Conservation (phyloP, 2,888 invertebrate species). For the Altica lythri region DNA sequence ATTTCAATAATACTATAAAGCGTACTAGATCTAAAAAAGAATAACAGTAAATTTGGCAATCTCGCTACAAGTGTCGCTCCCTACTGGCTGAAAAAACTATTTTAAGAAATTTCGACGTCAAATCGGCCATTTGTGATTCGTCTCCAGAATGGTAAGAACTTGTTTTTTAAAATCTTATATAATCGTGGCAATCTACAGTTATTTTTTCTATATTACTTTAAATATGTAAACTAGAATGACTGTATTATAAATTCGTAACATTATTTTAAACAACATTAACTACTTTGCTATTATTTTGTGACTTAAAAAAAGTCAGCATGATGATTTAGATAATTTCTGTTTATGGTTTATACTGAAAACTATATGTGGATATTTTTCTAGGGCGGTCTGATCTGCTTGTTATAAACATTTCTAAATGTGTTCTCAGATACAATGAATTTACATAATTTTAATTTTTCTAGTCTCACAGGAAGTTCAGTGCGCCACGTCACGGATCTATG, state of each 20-base stretch:
- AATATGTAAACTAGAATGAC: background rate
- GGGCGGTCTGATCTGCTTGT: slow-evolving; percentile 70
- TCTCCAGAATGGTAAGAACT: slow-evolving; percentile 17
- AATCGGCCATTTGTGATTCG: slow-evolving; percentile 24
- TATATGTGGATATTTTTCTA: slow-evolving; percentile 69
- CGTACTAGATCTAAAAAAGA: too few species aligned
- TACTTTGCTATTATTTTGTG: too few species aligned
- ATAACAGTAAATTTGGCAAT: background rate
- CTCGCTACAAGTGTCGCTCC: slow-evolving; percentile 15
- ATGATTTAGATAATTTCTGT: slow-evolving; percentile 66
- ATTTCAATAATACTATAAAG: too few species aligned
- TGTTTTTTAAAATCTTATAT: background rate
- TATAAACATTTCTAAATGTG: background rate
- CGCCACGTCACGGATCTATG: slow-evolving; percentile 99
- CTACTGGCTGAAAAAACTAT: slow-evolving; percentile 26
- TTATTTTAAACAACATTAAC: too few species aligned
- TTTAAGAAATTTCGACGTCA: background rate
- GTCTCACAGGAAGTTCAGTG: slow-evolving; percentile 99
- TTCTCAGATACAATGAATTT: slow-evolving; percentile 21
- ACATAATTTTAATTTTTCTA: slow-evolving; percentile 58
- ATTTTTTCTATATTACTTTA: background rate
- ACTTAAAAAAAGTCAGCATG: slow-evolving; percentile 57
- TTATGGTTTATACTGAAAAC: slow-evolving; percentile 71
- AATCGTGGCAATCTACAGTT: slow-evolving; percentile 1
- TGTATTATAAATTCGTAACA: background rate